phyloP scores from a whole-genome alignment of 2,113 vertebrate species.

The Dermatemys mawii region DNA sequence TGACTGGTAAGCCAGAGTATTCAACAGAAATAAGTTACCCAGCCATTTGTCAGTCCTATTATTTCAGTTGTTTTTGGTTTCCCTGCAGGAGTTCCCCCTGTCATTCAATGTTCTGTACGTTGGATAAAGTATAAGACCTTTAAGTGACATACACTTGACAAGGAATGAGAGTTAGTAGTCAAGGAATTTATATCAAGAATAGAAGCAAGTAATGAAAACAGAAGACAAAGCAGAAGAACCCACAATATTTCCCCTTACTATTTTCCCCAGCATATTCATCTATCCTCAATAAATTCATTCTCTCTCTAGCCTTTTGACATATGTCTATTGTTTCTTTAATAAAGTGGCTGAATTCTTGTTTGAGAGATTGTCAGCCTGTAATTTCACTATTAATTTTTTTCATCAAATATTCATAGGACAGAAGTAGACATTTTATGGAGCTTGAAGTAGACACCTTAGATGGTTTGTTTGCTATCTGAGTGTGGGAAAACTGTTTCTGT shows the following conservation, averaged over 20 bases:
- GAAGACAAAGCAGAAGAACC: constrained; percentile 13
- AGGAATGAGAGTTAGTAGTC: constrained; percentile 34
- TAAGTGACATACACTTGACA: constrained; percentile 49
- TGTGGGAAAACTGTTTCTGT: background rate
- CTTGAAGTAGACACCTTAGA: background rate
- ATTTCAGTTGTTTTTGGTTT: constrained; percentile 6
- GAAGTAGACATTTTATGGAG: background rate
- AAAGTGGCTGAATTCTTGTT: background rate
- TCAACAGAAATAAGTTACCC: background rate
- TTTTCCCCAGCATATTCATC: background rate
- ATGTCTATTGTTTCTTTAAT: background rate
- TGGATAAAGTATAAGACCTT: constrained; percentile 26
- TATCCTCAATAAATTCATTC: background rate
- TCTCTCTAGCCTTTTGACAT: background rate
- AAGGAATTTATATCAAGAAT: background rate
- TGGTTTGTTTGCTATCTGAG: background rate
- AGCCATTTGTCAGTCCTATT: background rate
- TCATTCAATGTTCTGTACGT: constrained; percentile 36
- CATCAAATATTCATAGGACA: background rate
- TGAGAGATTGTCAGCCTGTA: background rate
- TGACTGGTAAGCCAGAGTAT: background rate
- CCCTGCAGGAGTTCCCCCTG: background rate
- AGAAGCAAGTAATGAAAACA: constrained; percentile 15
- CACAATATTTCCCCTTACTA: background rate
- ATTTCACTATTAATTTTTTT: background rate